These are phyloP conservation scores for Anguilla obscura DNA, from an alignment of 2,797 vertebrate genomes.

Conservation along the genomic window DNA sequence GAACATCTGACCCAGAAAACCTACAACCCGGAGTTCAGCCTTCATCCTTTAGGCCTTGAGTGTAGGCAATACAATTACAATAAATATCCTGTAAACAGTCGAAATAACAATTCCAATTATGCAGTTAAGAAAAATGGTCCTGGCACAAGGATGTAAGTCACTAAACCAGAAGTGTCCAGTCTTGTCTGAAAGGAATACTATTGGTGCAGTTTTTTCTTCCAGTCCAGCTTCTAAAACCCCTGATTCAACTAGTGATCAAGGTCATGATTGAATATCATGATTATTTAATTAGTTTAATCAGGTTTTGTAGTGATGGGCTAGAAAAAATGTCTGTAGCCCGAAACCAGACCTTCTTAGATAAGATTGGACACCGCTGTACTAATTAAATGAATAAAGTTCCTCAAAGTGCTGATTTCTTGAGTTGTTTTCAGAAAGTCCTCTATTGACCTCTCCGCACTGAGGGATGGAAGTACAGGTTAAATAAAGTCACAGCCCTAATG, in stretches of 20 bases:
- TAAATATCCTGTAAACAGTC: not conserved
- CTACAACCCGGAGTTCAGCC: not conserved
- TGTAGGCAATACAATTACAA: not conserved
- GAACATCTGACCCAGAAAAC: not conserved
- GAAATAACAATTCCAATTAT: not conserved
- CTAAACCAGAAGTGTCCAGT: not conserved
- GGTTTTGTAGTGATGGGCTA: not conserved
- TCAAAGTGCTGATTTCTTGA: not conserved
- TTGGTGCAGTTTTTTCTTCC: not conserved
- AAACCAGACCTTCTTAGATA: not conserved
- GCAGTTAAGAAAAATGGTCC: not conserved
- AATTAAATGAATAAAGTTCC: not conserved
- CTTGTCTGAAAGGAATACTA: not conserved
- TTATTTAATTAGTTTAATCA: conserved; percentile 1
- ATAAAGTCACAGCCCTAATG: not conserved
- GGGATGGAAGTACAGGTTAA: not conserved
- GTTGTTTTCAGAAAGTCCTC: not conserved
- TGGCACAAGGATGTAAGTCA: not conserved
- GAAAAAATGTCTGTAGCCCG: not conserved
- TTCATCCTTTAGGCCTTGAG: not conserved
- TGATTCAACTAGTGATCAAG: not conserved
- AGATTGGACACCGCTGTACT: not conserved
- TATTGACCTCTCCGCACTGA: not conserved
- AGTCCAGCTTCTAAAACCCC: not conserved
- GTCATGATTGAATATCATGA: not conserved